These are phyloP conservation scores for Trididemnum nubilum DNA, from an alignment of 23 tunicate genomes.

Conservation along the genomic window DNA sequence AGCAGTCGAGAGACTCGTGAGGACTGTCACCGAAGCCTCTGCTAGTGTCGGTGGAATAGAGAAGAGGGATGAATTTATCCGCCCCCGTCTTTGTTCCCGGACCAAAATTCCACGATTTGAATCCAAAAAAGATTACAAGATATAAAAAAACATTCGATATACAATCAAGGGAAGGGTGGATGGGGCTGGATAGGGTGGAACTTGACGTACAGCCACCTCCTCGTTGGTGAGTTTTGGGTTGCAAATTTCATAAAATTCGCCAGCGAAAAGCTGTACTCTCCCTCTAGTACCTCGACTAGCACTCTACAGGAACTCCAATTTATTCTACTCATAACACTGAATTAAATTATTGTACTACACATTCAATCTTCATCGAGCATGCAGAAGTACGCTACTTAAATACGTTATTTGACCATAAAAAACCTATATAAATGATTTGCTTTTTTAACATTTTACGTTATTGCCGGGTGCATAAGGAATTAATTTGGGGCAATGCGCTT, in stretches of 20 bases:
- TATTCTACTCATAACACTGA: neutral
- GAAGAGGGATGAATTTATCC: neutral
- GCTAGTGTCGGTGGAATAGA: neutral
- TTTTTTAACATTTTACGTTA: neutral
- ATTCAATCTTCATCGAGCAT: neutral
- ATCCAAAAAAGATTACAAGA: neutral
- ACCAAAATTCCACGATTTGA: neutral
- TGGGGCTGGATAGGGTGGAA: slow-evolving; percentile 4
- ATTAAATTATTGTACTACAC: neutral
- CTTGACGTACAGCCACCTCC: slow-evolving; percentile 1
- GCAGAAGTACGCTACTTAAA: neutral
- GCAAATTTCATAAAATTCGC: neutral
- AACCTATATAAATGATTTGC: neutral
- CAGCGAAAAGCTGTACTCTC: neutral
- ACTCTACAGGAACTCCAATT: neutral
- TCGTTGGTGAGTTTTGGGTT: no score
- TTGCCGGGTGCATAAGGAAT: neutral
- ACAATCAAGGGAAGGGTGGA: neutral
- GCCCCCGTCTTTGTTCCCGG: slow-evolving; percentile 2
- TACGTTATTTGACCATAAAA: neutral
- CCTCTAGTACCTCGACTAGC: neutral
- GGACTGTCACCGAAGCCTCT: neutral
- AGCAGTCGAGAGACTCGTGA: slow-evolving; percentile 3
- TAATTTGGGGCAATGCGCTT: neutral
- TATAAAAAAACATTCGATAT: neutral